A percentile compares a stretch with the other conserved stretches of the same genome.
Conservation (phyloP, 2,888 invertebrate species). For the Phytoseiulus persimilis region DNA sequence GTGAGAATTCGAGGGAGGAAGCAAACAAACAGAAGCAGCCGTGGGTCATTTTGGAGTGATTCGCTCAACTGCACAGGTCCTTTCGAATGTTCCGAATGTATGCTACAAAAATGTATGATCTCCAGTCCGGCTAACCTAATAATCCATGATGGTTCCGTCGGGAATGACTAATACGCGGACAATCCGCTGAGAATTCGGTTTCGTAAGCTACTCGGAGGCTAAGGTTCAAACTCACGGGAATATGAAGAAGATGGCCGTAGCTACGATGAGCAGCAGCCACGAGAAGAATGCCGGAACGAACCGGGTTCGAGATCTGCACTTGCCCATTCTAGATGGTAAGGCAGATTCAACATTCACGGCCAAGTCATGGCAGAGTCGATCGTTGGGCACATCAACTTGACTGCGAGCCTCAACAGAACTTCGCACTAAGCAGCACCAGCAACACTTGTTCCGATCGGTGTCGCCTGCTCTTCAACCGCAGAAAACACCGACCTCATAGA, state of each 20-base stretch:
- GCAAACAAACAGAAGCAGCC: neutral
- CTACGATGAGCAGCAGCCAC: constrained; percentile 86
- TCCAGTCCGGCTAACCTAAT: neutral
- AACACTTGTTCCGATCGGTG: neutral
- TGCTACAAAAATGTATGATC: neutral
- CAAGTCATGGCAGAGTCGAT: neutral
- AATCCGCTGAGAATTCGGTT: constrained; percentile 43
- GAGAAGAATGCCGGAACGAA: constrained; percentile 97
- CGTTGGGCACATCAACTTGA: neutral
- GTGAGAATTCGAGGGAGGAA: neutral
- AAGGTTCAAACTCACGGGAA: constrained; percentile 75
- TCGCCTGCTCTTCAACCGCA: neutral
- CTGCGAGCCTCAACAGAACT: neutral
- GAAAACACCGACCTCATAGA: neutral
- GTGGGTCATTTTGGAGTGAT: neutral
- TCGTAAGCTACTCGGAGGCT: neutral
- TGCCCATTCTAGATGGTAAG: constrained; percentile 62
- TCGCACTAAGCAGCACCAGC: neutral
- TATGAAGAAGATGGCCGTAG: constrained; percentile 89
- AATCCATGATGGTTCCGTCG: neutral
- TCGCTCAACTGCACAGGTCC: neutral
- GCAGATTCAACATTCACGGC: constrained; percentile 36
- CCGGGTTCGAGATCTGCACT: constrained; percentile 91
- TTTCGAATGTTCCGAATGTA: constrained; percentile 41
- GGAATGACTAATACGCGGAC: neutral